phyloP scores from a whole-genome alignment of 2,113 vertebrate species.

The Pelecanoides urinatrix region DNA sequence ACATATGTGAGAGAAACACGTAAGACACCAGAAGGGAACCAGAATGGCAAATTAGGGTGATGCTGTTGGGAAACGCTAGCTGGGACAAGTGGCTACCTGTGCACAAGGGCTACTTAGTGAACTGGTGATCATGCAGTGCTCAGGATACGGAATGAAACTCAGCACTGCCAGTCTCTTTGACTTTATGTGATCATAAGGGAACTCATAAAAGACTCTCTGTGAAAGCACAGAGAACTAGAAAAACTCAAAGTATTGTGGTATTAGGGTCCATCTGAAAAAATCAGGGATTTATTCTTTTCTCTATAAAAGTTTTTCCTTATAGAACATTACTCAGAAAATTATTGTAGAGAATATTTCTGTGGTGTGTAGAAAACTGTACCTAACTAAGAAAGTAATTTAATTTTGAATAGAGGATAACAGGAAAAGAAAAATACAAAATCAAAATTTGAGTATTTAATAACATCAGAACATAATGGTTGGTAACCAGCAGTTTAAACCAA shows the following conservation, averaged over 20 bases:
- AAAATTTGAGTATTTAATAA: neutral
- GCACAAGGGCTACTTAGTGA: neutral
- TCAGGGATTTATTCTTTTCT: neutral
- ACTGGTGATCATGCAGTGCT: neutral
- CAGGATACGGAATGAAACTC: neutral
- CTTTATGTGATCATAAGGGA: neutral
- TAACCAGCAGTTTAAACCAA: neutral
- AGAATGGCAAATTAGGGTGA: neutral
- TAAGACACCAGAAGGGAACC: too few species aligned
- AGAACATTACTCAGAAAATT: neutral
- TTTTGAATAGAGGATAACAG: neutral
- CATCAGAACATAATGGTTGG: neutral
- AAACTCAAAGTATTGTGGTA: neutral
- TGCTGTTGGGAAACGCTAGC: neutral
- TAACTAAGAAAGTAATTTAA: neutral
- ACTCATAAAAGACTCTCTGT: neutral
- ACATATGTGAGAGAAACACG: accelerated
- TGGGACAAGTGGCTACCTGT: neutral
- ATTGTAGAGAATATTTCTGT: neutral
- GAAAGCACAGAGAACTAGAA: neutral
- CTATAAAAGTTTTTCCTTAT: neutral
- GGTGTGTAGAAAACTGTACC: neutral
- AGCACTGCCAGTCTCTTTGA: neutral
- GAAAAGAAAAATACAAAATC: neutral
- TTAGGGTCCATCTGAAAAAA: neutral